Conservation (phyloP, 92 coral and sea anemone genomes). For the Bergia puertoricense region DNA sequence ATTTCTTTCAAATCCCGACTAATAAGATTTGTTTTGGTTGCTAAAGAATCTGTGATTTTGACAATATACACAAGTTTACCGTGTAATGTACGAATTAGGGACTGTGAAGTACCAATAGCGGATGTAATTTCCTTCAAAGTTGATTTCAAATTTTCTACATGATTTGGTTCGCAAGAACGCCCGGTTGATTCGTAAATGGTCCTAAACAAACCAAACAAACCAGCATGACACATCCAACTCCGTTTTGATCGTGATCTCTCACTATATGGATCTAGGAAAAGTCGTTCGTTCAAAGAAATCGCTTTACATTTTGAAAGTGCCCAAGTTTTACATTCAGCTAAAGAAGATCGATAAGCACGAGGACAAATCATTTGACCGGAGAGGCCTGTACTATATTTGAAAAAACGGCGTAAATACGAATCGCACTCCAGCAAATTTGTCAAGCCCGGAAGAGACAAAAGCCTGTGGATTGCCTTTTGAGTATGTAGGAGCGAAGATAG, state of each 20-base stretch:
- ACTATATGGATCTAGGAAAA: no score
- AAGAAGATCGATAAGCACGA: constrained; percentile 18
- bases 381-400: constrained; percentile 39
- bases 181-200: constrained; percentile 44
- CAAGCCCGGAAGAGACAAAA: constrained; percentile 22
- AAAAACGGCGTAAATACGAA: constrained; percentile 43
- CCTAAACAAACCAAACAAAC: constrained; percentile 40
- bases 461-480: constrained; percentile 19
- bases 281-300: neutral
- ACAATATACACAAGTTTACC: constrained; percentile 20
- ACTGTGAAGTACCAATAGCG: constrained; percentile 6
- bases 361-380: constrained; percentile 49
- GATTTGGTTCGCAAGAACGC: constrained; percentile 42
- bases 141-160: constrained; percentile 25
- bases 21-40: constrained; percentile 39
- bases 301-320: neutral
- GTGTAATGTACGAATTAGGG: constrained; percentile 19
- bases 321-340: constrained; percentile 49
- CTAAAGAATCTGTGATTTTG: constrained; percentile 41
- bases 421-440: constrained; percentile 47
- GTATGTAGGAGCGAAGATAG: neutral
- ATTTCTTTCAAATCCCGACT: neutral
- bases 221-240: constrained; percentile 44
- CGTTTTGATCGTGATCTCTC: neutral
- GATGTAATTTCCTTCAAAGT: constrained; percentile 26